Percentiles rank a stretch among this genome's conserved stretches.
Conservation (phyloP, 2,797 vertebrate genomes). For the Pangasius krempfi region DNA sequence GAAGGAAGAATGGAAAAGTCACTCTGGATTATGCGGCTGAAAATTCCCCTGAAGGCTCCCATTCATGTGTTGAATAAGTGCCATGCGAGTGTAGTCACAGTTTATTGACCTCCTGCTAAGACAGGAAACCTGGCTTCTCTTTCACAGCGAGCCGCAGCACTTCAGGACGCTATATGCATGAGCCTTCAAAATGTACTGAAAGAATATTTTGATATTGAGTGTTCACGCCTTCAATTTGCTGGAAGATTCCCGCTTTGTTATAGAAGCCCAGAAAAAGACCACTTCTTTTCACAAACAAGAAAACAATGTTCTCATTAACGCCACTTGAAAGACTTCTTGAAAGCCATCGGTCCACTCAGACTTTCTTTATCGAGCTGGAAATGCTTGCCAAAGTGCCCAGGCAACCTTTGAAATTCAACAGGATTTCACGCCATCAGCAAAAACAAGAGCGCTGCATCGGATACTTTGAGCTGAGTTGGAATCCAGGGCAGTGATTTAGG, state of each 20-base stretch:
- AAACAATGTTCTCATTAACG: constrained; percentile 32
- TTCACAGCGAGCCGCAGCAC: constrained; percentile 57
- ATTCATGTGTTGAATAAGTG: constrained; percentile 64
- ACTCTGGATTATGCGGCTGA: constrained; percentile 54
- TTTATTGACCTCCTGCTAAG: constrained; percentile 64
- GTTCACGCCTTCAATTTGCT: background rate
- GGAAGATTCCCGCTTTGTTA: background rate
- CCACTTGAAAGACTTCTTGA: constrained; percentile 38
- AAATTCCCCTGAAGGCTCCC: constrained; percentile 54
- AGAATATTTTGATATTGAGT: background rate
- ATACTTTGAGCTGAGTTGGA: constrained; percentile 19
- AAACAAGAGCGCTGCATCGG: background rate
- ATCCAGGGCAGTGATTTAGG: constrained; percentile 38
- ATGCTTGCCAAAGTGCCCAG: constrained; percentile 34
- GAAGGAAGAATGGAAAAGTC: constrained; percentile 58
- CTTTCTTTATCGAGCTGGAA: constrained; percentile 30
- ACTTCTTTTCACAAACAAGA: constrained; percentile 4
- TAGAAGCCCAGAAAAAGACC: background rate
- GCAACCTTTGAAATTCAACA: constrained; percentile 33
- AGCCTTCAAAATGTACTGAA: constrained; percentile 28
- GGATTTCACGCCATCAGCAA: constrained; percentile 13
- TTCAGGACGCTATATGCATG: constrained; percentile 48
- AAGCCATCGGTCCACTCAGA: constrained; percentile 19
- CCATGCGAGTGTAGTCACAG: constrained; percentile 61
- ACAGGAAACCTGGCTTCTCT: constrained; percentile 59